These are phyloP conservation scores for Berghia stephanieae DNA, from an alignment of 1,140 invertebrate genomes.

Conservation along the genomic window DNA sequence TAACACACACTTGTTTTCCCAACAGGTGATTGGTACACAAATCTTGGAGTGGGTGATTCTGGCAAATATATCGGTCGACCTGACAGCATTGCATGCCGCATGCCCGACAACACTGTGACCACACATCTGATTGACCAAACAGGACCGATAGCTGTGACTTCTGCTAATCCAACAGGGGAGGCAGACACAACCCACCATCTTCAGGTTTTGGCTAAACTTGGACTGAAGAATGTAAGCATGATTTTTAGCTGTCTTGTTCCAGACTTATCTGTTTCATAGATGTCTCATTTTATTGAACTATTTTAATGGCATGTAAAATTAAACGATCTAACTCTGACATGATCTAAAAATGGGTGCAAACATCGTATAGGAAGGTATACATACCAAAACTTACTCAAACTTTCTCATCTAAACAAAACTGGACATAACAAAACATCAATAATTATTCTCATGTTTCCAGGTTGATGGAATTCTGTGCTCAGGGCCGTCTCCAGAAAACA, in stretches of 20 bases:
- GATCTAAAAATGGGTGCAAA: not conserved
- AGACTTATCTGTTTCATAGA: not conserved
- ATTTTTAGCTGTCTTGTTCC: not conserved
- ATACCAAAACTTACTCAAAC: too few relatives aligned
- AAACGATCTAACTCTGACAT: not conserved
- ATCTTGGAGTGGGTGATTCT: slow-evolving; percentile 43
- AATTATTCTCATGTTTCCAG: slow-evolving; percentile 32
- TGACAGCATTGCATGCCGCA: slow-evolving; percentile 54
- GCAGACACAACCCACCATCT: slow-evolving; percentile 55
- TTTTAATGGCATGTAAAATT: not conserved
- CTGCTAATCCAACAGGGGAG: slow-evolving; percentile 56
- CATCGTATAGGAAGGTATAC: not conserved
- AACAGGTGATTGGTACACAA: slow-evolving; percentile 49
- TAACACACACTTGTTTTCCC: too few relatives aligned
- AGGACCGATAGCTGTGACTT: slow-evolving; percentile 49
- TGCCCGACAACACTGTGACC: slow-evolving; percentile 51
- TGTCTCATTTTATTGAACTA: not conserved
- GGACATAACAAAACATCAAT: too few relatives aligned
- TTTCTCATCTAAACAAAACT: not conserved
- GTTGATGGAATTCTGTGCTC: slow-evolving; percentile 54
- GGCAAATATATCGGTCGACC: slow-evolving; percentile 49
- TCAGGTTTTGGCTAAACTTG: slow-evolving; percentile 55
- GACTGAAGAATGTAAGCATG: slow-evolving; percentile 48
- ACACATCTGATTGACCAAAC: slow-evolving; percentile 52
- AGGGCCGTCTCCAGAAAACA: slow-evolving; percentile 52